Evolutionary conservation across 2,797 vertebrate species (phyloP), one percentile per base, ranked within the genome.

Genomic region (Acipenser transmontanus): DNA sequence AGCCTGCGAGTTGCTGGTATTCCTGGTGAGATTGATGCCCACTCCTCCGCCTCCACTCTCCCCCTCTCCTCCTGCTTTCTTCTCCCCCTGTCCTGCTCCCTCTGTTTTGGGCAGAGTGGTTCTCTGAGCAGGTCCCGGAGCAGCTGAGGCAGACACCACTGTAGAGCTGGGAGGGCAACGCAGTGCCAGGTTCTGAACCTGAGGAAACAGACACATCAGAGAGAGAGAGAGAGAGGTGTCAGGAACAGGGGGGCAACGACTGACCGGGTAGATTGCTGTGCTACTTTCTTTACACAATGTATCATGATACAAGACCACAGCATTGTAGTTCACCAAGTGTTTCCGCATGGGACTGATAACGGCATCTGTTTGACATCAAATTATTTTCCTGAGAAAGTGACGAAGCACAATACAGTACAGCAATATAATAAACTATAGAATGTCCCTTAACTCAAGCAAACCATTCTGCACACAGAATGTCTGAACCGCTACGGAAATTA

Each of bases 101-200:
- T 90, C 89, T 0, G 87, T 88, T 77, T 9, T n/a, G n/a, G 52
- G 52, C n/a, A 85, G 71, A 65, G 78, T 69, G 70, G 83, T 74
- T 80, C 87, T 85, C 79, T 83, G 84, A 71, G 81, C 68, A 49
- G 83, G 83, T 71, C 79, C 66, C 77, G 88, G 68, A 87, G 86
- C 47, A 79, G 88, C 52, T 54, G 52, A 54, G n/a, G 8, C 52
- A 9, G 65, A 80, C 65, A 0, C 74, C 81, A 50, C 79, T 49
- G 52, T 7, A 9, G 69, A 81, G 72, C 0, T 92, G 82, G 87
- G 82, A 68, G 83, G 78, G 76, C 90, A 93, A 72, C 96, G 92
- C 60, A 99, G 88, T 61, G 97, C 94, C 78, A 98, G 83, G 77
- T 99, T 99, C 91, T 99, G 97, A 71, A 97, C 97, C 97, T 92